Base-by-base conservation (phyloP, 2,888 invertebrate genomes). In the Spisula solida region DNA sequence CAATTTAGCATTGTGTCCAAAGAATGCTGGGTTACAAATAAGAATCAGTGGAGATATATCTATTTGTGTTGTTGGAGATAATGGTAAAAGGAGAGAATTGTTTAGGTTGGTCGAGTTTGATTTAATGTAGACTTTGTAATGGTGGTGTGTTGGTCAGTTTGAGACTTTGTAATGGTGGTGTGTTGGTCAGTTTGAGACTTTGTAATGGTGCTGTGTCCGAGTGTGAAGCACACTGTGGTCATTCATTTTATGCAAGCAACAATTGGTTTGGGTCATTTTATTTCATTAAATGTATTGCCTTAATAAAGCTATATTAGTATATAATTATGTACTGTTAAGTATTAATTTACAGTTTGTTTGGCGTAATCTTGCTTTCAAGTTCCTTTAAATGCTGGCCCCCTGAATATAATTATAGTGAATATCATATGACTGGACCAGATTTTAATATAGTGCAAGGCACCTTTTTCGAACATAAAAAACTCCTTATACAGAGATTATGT, bases 41-140 rank as follows among this genome's bases (percentile, higher is more conserved):
- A 82, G 83, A 66, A 90, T 92, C 16, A 86, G 89, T 78, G 92
- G 92, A 51, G 88, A 91, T 87, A 92, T 92, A 81, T 88, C 91
- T 18, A 88, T 92, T 75, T 82, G 87, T 92, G 86, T 92, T n/a
- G 85, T 92, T 70, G 92, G 90, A 75, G 75, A 85, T 34, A 87
- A 92, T 84, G 92, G 92, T 86, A 55, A 20, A 18, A 83, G 88
- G 25, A 66, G 84, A 55, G 90, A 92, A 86, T 41, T 92, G 47
- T 91, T 92, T 91, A 92, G 92, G 92, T 92, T 84, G 14, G 91
- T 91, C 47, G 25, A 25, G 1, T 41, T 66, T 14, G 20, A 51
- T 16, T 51, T 66, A n/a, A n/a, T n/a, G 60, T 66, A 25, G 6
- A 66, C 25, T 66, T 66, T 66, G 60, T 25, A 12, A 66, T 56